Evolutionary conservation across 2,797 vertebrate species (phyloP).

Genomic region (Chanos chanos): DNA sequence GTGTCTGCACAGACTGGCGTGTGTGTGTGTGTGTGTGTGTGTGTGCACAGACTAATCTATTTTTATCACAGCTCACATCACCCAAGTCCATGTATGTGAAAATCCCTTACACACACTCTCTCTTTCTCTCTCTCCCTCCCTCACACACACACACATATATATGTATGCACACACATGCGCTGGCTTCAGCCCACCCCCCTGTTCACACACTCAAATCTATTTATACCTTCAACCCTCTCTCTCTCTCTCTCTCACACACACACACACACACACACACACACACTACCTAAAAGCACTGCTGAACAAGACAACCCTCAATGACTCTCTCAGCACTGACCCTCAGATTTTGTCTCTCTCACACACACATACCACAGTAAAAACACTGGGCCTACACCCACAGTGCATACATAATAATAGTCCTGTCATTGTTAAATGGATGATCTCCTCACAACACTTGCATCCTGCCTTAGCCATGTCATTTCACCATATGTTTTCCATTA

Average conservation of each 20-base stretch:
- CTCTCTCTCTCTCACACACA: conserved; percentile 1
- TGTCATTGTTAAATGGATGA: conserved; percentile 14
- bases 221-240: conserved; percentile 33
- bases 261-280: conserved; percentile 17
- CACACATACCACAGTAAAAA: conserved; percentile 6
- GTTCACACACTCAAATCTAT: conserved; percentile 38
- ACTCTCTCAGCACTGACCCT: conserved; percentile 21
- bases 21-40: too few species aligned
- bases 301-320: conserved; percentile 31
- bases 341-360: conserved; percentile 6
- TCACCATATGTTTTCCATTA: conserved; percentile 16
- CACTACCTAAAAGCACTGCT: conserved; percentile 37
- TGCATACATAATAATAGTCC: conserved; percentile 19
- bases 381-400: conserved; percentile 12
- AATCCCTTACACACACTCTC: conserved; percentile 14
- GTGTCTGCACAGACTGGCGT: too few species aligned
- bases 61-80: conserved; percentile 27
- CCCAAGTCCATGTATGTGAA: conserved; percentile 33
- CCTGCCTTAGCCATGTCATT: conserved; percentile 7
- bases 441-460: background rate
- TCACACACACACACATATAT: conserved; percentile 18
- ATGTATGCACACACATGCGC: conserved; percentile 27
- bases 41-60: conserved; percentile 28
- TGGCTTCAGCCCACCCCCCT: conserved; percentile 19
- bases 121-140: background rate